Percentiles rank a stretch among this genome's conserved stretches.
phyloP scores from a whole-genome alignment of 2,888 invertebrate genomes.

The Athalia rosae region DNA sequence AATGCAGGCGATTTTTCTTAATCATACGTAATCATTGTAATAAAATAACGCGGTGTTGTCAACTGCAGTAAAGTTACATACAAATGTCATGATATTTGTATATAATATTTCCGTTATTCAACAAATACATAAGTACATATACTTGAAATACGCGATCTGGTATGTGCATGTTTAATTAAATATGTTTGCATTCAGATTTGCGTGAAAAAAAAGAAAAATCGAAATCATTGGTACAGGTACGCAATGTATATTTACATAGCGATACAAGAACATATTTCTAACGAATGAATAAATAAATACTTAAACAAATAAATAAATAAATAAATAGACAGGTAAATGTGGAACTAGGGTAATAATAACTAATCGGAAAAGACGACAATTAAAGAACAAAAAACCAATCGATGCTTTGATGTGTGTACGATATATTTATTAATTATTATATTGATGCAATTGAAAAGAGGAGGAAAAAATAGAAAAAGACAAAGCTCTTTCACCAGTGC shows the following conservation, averaged over 20 bases:
- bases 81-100: neutral
- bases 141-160: neutral
- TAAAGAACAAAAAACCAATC: conserved; percentile 18
- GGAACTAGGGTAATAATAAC: conserved; percentile 35
- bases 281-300: neutral
- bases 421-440: conserved; percentile 42
- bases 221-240: neutral
- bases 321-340: conserved; percentile 46
- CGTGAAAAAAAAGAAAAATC: neutral
- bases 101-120: conserved; percentile 9
- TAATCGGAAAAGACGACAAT: conserved; percentile 23
- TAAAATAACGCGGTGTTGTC: no score
- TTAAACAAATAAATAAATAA: conserved; percentile 22
- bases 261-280: neutral
- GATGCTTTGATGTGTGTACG: conserved; percentile 50
- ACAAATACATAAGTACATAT: conserved; percentile 3
- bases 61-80: neutral
- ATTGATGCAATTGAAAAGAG: no score
- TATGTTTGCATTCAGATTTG: neutral
- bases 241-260: neutral
- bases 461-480: conserved; percentile 10
- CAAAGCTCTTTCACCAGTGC: conserved; percentile 35
- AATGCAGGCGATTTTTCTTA: conserved; percentile 21
- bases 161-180: neutral
- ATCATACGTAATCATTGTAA: neutral